These are phyloP conservation scores for Macrophya annulata DNA, from an alignment of 2,888 invertebrate genomes.

Conservation along the genomic window DNA sequence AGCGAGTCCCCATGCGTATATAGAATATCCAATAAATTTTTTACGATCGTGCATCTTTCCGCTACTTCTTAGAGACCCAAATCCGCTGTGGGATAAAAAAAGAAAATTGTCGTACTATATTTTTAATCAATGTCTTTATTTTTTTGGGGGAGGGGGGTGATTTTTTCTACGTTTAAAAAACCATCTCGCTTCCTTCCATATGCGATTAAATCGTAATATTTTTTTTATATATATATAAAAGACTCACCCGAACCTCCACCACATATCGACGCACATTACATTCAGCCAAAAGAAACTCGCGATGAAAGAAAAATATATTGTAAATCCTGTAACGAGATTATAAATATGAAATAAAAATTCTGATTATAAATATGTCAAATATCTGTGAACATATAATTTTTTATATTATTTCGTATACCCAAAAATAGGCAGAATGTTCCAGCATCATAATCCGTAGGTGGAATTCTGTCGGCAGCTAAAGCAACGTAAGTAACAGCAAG, in stretches of 20 bases:
- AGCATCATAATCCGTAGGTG: not conserved
- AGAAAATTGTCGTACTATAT: not conserved
- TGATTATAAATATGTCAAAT: too few relatives aligned
- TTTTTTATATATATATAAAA: not conserved
- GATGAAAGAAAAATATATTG: constrained; percentile 25
- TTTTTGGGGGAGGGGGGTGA: too few relatives aligned
- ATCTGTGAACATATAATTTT: too few relatives aligned
- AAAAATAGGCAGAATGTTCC: not conserved
- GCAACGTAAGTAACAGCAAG: constrained; percentile 78
- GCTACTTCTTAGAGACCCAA: constrained; percentile 2
- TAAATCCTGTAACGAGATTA: constrained; percentile 43
- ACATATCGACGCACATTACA: constrained; percentile 46
- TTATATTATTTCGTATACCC: too few relatives aligned
- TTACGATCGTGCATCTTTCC: not conserved
- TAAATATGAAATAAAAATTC: too few relatives aligned
- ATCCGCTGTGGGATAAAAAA: not conserved
- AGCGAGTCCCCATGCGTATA: constrained; percentile 39
- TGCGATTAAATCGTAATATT: not conserved
- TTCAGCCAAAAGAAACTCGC: constrained; percentile 49
- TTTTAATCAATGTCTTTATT: not conserved
- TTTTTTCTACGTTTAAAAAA: too few relatives aligned
- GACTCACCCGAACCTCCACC: constrained; percentile 48
- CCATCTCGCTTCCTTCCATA: not conserved
- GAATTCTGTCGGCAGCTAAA: constrained; percentile 30
- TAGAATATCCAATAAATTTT: constrained; percentile 44